A percentile compares a stretch with the other conserved stretches of the same genome.
These are phyloP conservation scores for Andricus quercusramuli DNA, from an alignment of 2,888 invertebrate genomes.

Conservation along the genomic window DNA sequence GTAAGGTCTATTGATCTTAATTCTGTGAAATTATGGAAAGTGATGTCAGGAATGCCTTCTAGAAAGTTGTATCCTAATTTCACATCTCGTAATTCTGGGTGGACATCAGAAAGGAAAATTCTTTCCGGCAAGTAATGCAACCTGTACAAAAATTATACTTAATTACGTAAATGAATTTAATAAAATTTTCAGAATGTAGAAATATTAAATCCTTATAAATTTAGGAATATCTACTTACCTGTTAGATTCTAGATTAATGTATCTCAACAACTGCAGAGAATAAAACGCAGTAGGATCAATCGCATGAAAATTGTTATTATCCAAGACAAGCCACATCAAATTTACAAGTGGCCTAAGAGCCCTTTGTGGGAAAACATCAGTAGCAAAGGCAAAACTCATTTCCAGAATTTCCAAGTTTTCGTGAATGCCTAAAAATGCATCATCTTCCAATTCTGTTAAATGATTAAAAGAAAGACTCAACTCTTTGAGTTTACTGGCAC, in stretches of 20 bases:
- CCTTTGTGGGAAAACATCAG: slow-evolving; percentile 88
- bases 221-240: background rate
- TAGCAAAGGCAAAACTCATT: slow-evolving; percentile 91
- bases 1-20: slow-evolving; percentile 89
- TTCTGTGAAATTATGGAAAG: slow-evolving; percentile 86
- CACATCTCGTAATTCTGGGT: slow-evolving; percentile 87
- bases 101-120: slow-evolving; percentile 85
- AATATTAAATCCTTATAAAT: background rate
- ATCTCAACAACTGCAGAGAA: slow-evolving; percentile 81
- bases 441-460: slow-evolving; percentile 88
- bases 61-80: slow-evolving; percentile 91
- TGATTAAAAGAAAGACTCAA: slow-evolving; percentile 95
- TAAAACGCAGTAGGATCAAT: slow-evolving; percentile 87
- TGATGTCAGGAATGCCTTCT: slow-evolving; percentile 83
- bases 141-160: slow-evolving; percentile 70
- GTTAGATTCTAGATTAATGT: slow-evolving; percentile 93
- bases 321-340: slow-evolving; percentile 90
- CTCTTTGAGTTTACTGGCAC: slow-evolving; percentile 89
- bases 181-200: too few species aligned
- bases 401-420: slow-evolving; percentile 90
- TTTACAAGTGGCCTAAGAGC: slow-evolving; percentile 87
- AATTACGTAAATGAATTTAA: background rate
- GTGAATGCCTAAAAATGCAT: slow-evolving; percentile 89
- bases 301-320: slow-evolving; percentile 91
- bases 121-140: slow-evolving; percentile 85